These are phyloP conservation scores for Selene dorsalis DNA, from an alignment of 2,797 vertebrate species.

Conservation along the genomic window DNA sequence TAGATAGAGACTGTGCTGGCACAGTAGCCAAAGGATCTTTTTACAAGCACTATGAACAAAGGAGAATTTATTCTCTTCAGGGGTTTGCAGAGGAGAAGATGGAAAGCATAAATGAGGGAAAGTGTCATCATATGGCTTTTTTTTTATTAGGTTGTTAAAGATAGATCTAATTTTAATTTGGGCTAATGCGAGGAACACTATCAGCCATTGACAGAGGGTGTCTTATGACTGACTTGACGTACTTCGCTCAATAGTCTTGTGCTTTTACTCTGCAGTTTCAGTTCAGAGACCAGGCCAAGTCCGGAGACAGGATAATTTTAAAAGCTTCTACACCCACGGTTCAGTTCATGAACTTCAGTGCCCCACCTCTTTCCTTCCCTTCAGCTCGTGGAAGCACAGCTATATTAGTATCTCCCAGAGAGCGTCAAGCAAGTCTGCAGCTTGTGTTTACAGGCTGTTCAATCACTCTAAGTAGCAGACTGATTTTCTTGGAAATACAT, in stretches of 20 bases:
- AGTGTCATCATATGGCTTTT: slow-evolving; percentile 79
- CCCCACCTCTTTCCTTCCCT: slow-evolving; percentile 46
- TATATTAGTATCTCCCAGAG: slow-evolving; percentile 77
- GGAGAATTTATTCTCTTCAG: slow-evolving; percentile 58
- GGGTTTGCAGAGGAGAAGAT: slow-evolving; percentile 49
- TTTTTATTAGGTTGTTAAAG: slow-evolving; percentile 79
- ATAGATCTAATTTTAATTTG: slow-evolving; percentile 84
- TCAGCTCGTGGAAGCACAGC: slow-evolving; percentile 64
- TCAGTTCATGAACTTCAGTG: slow-evolving; percentile 74
- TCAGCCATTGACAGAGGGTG: slow-evolving; percentile 79
- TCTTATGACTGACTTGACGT: slow-evolving; percentile 84
- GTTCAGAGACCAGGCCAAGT: slow-evolving; percentile 60
- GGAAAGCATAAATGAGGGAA: slow-evolving; percentile 59
- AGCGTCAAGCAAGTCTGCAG: slow-evolving; percentile 69
- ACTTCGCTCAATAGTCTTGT: slow-evolving; percentile 80
- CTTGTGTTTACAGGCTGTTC: slow-evolving; percentile 77
- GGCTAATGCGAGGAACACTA: slow-evolving; percentile 83
- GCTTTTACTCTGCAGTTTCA: slow-evolving; percentile 80
- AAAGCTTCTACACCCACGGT: slow-evolving; percentile 57
- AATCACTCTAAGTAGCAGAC: slow-evolving; percentile 77
- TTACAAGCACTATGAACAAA: slow-evolving; percentile 59
- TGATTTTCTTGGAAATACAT: slow-evolving; percentile 77
- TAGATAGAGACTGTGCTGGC: slow-evolving; percentile 44
- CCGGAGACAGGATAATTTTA: slow-evolving; percentile 65
- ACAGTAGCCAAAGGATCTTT: slow-evolving; percentile 43